Conservation (phyloP, 2,888 invertebrate species). For the Agrochola litura region DNA sequence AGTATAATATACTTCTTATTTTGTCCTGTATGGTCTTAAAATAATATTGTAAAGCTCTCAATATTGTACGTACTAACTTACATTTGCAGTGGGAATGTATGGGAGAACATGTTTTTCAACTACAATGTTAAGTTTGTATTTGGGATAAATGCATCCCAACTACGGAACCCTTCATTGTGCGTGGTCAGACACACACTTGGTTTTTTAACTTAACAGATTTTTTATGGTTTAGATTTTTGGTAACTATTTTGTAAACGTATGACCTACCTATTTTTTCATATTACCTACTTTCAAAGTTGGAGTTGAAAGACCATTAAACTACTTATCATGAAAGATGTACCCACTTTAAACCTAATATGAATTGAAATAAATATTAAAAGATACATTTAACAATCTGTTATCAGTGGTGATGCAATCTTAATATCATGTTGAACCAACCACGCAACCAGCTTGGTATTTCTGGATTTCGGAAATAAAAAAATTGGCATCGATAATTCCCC, state of each 20-base stretch:
- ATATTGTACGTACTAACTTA: no score
- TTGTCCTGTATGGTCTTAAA: no score
- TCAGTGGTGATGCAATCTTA: constrained; percentile 46
- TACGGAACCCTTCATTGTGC: no score
- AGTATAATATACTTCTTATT: no score
- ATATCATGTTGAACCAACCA: constrained; percentile 3
- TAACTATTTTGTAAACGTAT: background rate
- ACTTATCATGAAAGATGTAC: background rate
- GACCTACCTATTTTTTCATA: background rate
- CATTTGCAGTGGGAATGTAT: no score
- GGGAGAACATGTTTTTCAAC: no score
- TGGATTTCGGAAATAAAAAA: background rate
- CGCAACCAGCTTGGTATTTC: background rate
- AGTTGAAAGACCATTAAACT: constrained; percentile 1
- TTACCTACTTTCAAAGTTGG: background rate
- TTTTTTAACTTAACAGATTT: background rate
- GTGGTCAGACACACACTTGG: no score
- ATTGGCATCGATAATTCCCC: background rate
- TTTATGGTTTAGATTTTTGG: background rate
- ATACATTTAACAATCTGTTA: background rate
- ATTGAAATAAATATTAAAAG: constrained; percentile 1
- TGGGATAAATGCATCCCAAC: no score
- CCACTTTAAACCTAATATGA: background rate
- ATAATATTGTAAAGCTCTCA: no score
- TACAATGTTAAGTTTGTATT: no score